phyloP scores from a whole-genome alignment of 2,113 vertebrate species.

The Hipposideros armiger region DNA sequence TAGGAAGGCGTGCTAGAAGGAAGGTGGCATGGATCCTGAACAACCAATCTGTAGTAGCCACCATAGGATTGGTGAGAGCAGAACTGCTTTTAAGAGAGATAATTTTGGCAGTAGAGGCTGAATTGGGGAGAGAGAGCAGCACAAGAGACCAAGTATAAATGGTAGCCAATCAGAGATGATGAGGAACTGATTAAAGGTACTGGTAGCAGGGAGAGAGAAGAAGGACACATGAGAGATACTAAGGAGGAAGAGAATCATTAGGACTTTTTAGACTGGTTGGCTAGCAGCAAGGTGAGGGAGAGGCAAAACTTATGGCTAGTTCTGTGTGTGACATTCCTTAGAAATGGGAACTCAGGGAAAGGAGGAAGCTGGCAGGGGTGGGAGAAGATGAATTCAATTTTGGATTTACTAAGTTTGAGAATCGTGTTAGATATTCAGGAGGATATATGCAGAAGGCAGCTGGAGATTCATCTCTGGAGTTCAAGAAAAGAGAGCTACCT shows the following conservation, averaged over 20 bases:
- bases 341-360: constrained; percentile 12
- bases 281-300: background rate
- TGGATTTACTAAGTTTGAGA: constrained; percentile 42
- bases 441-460: background rate
- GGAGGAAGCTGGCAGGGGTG: background rate
- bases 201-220: background rate
- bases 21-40: background rate
- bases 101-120: constrained; percentile 35
- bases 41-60: background rate
- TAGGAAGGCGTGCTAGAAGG: background rate
- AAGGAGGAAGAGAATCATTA: constrained; percentile 33
- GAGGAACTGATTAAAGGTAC: background rate
- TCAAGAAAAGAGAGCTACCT: constrained; percentile 11
- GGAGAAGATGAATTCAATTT: constrained; percentile 42
- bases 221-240: constrained; percentile 15
- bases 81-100: constrained; percentile 43
- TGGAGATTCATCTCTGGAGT: background rate
- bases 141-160: background rate
- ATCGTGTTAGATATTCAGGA: constrained; percentile 26
- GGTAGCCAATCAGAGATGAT: background rate
- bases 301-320: background rate
- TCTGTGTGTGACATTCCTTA: constrained; percentile 14
- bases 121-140: background rate
- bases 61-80: background rate
- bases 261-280: background rate